Evolutionary conservation across 2,888 invertebrate species (phyloP), one percentile per base, ranked within the genome.

Genomic region (Heliconius hortense): DNA sequence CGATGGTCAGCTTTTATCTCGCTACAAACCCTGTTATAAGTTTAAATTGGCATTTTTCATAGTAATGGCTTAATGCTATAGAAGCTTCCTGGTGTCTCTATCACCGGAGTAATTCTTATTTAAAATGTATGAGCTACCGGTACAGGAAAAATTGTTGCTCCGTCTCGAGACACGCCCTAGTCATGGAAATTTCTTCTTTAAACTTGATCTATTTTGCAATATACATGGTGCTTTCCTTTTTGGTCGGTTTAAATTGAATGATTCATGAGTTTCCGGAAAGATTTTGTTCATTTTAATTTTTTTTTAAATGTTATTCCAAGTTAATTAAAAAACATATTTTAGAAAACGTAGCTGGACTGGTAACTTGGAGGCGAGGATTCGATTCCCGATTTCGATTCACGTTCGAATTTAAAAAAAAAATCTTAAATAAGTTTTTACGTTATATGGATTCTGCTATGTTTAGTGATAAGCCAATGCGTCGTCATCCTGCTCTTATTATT

Each of bases 41-140:
- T 93, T 93, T 93, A 93, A 93, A 93, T 93, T 93, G 93, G 91
- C 92, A 89, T 92, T 92, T 92, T 92, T 90, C 91, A 87, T 88
- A 90, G 91, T 91, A 91, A 92, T 90, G 89, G 91, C 89, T 89
- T 89, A 89, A 91, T 87, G 89, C 85, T 87, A 88, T 85, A 87
- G 86, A 56, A 43, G 72, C 63, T 74, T 56, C 69, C 56, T 7
- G 68, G 66, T 63, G 63, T 69, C 74, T 74, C 77, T 87, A 85
- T 86, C 85, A 87, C 87, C 88, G 80, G 66, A 80, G 86, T 90
- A 90, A 90, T 91, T 90, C 89, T 90, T 90, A 89, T 91, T 91
- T 90, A 91, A 91, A 91, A 91, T 91, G 90, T 90, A 91, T 90
- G 89, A 90, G 86, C 63, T 76, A 70, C 60, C 73, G 77, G 67